These are phyloP conservation scores for Ictalurus furcatus DNA, from an alignment of 2,113 vertebrate species.

Conservation along the genomic window DNA sequence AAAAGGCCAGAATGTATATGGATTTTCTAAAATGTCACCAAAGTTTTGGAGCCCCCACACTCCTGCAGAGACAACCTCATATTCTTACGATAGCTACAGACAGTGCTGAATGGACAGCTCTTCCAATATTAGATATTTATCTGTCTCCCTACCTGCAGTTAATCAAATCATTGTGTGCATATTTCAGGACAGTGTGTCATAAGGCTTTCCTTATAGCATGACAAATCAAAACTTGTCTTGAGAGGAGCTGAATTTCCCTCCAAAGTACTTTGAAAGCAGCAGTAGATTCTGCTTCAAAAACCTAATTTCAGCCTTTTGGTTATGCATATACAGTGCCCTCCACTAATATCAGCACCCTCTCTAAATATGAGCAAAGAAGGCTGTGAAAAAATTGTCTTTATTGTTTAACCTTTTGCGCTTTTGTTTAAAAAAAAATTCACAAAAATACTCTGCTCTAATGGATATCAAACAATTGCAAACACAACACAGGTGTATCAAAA, in stretches of 20 bases:
- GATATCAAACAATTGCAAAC: too few species aligned
- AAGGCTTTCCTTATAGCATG: slow-evolving; percentile 14
- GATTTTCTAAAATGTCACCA: slow-evolving; percentile 66
- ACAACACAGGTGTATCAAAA: too few species aligned
- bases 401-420: too few species aligned
- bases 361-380: too few species aligned
- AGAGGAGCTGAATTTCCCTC: neutral
- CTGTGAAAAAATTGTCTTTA: too few species aligned
- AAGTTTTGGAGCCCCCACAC: slow-evolving; percentile 45
- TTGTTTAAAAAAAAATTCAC: too few species aligned
- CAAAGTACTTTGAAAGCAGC: neutral
- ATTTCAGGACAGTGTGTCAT: slow-evolving; percentile 5
- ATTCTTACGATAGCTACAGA: slow-evolving; percentile 3
- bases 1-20: slow-evolving; percentile 60
- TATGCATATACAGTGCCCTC: neutral
- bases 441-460: too few species aligned
- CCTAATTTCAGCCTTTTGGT: neutral
- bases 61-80: neutral
- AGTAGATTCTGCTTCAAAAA: neutral
- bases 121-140: slow-evolving; percentile 8
- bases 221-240: neutral
- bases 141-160: slow-evolving; percentile 15
- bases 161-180: slow-evolving; percentile 6
- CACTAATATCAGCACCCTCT: too few species aligned
- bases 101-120: slow-evolving; percentile 17